Evolutionary conservation across 23 tunicate genomes (phyloP), one percentile per base, ranked within the genome.

Genomic region (Ciona savignyi): DNA sequence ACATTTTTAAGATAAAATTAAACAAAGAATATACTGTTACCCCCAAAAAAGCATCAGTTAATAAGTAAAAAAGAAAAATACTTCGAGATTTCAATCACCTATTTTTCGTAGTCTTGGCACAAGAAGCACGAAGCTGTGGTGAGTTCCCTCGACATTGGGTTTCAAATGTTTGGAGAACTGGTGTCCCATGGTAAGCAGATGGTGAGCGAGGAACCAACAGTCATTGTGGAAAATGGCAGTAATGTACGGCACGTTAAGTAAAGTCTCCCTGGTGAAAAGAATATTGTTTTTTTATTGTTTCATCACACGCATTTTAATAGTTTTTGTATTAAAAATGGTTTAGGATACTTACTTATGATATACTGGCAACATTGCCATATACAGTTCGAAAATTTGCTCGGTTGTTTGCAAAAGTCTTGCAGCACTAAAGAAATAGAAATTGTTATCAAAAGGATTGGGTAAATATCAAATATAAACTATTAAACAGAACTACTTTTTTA

Each of bases 131-230:
- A 42, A 42, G 9, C 9, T 9, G 15, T 6, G 42, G 33, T 75
- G 60, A 9, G 62, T 35, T 19, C 67, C 79, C 22, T 63, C 60
- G 30, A 62, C 67, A 33, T 80, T 74, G 29, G 35, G 28, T 15
- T 75, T 75, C 3, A 87, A 42, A 19, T 64, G 65, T 4, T 65
- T 19, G 9, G 85, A 68, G 49, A 79, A 79, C 51, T 90, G 85
- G 23, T 83, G 82, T 23, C 89, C 89, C 33, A 90, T 32, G 0
- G 86, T 83, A 9, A 84, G 63, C 23, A 91, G 80, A 62, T 84
- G 97, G 79, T 91, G 97, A 19, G 88, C 72, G 3, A 91, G 63
- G 65, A 78, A 91, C 83, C 79, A 79, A 80, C 97, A 91, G 76
- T 91, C 83, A 76, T 91, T 91, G 65, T 91, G 75, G 56, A 71